Percentiles rank a stretch among this genome's conserved stretches.
Conservation (phyloP, 1,140 invertebrate species). For the Pygmarrhopalites habei region DNA sequence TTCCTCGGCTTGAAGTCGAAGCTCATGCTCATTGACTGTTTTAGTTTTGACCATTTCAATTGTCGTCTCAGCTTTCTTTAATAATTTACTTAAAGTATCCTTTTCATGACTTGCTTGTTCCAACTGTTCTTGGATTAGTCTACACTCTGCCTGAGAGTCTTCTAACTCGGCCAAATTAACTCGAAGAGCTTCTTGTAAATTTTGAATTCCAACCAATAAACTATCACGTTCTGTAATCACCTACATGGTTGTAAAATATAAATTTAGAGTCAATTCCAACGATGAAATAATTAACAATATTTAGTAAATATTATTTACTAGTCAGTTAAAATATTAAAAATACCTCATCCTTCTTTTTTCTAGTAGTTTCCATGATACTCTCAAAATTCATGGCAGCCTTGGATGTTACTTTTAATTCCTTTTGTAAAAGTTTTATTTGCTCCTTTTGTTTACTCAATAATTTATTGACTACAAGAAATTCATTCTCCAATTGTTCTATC, state of each 20-base stretch:
- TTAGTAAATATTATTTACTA: not conserved
- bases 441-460: slow-evolving; percentile 32
- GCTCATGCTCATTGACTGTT: slow-evolving; percentile 18
- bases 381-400: slow-evolving; percentile 22
- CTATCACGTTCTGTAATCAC: slow-evolving; percentile 23
- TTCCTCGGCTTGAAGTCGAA: not conserved
- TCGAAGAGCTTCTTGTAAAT: slow-evolving; percentile 21
- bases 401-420: slow-evolving; percentile 22
- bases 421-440: slow-evolving; percentile 24
- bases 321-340: not conserved
- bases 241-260: slow-evolving; percentile 10
- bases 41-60: slow-evolving; percentile 21
- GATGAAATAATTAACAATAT: not conserved
- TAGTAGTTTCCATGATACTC: slow-evolving; percentile 22
- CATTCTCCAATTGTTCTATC: slow-evolving; percentile 32
- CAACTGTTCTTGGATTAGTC: slow-evolving; percentile 16
- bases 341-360: slow-evolving; percentile 31
- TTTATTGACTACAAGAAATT: slow-evolving; percentile 26
- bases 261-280: not conserved
- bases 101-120: slow-evolving; percentile 18
- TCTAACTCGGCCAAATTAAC: slow-evolving; percentile 25
- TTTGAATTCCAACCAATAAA: slow-evolving; percentile 12
- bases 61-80: slow-evolving; percentile 21
- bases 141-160: slow-evolving; percentile 8
- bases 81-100: slow-evolving; percentile 12